Conservation (phyloP, 1,140 invertebrate genomes). For the Episyrphus balteatus region DNA sequence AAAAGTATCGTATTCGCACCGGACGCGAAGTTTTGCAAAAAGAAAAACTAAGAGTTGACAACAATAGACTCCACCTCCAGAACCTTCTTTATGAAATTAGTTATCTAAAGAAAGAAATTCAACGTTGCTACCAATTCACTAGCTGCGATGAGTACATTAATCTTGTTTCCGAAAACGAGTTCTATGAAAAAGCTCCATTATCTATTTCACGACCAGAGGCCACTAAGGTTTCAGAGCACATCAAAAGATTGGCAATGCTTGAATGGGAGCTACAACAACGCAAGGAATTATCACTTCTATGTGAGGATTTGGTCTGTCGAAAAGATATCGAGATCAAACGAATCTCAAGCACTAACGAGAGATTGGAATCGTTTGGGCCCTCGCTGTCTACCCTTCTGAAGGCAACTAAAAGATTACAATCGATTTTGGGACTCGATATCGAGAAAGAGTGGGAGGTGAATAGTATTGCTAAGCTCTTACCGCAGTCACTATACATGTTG, state of each 20-base stretch:
- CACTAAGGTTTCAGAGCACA: slow-evolving; percentile 51
- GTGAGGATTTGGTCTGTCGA: too few species aligned
- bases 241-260: slow-evolving; percentile 66
- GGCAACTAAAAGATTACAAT: slow-evolving; percentile 74
- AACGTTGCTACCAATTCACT: slow-evolving; percentile 84
- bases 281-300: slow-evolving; percentile 42
- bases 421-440: slow-evolving; percentile 65
- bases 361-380: slow-evolving; percentile 68
- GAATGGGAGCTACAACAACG: slow-evolving; percentile 83
- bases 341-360: slow-evolving; percentile 31
- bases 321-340: too few species aligned
- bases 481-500: slow-evolving; percentile 71
- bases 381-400: slow-evolving; percentile 59
- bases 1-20: slow-evolving; percentile 70
- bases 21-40: slow-evolving; percentile 60
- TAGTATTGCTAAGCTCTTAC: slow-evolving; percentile 57
- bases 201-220: slow-evolving; percentile 57
- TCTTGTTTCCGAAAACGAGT: slow-evolving; percentile 71
- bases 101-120: slow-evolving; percentile 82
- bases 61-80: slow-evolving; percentile 77
- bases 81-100: slow-evolving; percentile 88
- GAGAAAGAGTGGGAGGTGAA: slow-evolving; percentile 62
- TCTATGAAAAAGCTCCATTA: slow-evolving; percentile 70
- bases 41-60: slow-evolving; percentile 76
- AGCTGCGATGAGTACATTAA: slow-evolving; percentile 89